Evolutionary conservation across 2,888 invertebrate species (phyloP), one percentile per base, ranked within the genome.

Genomic region (Drosophila bunnanda): DNA sequence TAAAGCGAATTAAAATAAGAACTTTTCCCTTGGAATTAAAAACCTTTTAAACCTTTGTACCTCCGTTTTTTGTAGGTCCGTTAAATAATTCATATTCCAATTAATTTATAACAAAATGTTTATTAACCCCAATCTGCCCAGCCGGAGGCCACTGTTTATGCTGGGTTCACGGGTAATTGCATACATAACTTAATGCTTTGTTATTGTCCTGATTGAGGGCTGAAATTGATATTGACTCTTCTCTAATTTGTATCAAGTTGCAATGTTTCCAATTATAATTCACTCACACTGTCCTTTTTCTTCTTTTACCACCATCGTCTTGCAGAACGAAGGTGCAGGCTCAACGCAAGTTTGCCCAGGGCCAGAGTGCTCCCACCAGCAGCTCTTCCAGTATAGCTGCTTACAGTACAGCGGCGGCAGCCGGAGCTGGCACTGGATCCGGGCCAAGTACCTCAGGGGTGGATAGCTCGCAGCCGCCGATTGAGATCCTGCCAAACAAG

Each of bases 271-370:
- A 81, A 81, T 87, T 74, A 76, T 67, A 84, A 73, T 34, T 58
- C 41, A 72, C 76, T 75, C 68, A 74, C 22, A 58, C 54, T 44
- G 9, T 5, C 7, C 10, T 30, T 43, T 34, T 7, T 5, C 9
- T 15, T 20, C 20, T 13, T 8, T 12, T 38, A 6, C n/a, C 15
- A 22, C n/a, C 30, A 1, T 13, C 46, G 50, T 9, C 53, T 54
- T 79, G 8, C 92, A 96, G 96, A 91, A 95, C 95, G 48, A 96
- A 96, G 93, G 96, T 97, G 66, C 96, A 96, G 91, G 97, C 97
- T 46, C 97, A 97, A 92, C 93, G 97, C 73, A 97, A 97, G 93
- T 97, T 97, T 93, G 97, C 97, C 38, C 96, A 97, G 92, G 96
- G 96, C n/a, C 96, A 96, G 92, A 96, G 96, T 78, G 95, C 95